These are phyloP conservation scores for Heliangelus exortis DNA, from an alignment of 2,797 vertebrate species.

Conservation along the genomic window DNA sequence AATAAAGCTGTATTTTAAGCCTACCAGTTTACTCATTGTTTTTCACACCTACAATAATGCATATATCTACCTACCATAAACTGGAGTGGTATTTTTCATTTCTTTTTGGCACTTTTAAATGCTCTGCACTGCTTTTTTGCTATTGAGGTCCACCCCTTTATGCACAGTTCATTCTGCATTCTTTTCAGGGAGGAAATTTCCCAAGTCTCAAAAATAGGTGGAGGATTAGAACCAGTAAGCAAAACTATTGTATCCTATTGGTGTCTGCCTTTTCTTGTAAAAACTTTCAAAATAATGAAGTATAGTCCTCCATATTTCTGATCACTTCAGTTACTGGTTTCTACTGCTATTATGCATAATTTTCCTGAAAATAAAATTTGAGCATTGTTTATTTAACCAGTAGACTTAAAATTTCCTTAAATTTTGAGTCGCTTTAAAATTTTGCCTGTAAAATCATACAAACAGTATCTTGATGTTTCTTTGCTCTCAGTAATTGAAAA, in stretches of 20 bases:
- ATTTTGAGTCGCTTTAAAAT: accelerated
- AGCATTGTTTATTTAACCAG: not conserved
- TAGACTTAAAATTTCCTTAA: not conserved
- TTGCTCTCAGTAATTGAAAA: not conserved
- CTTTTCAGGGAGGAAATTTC: not conserved
- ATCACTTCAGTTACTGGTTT: not conserved
- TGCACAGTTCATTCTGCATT: not conserved
- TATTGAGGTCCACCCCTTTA: not conserved
- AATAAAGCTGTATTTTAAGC: not conserved
- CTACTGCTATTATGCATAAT: not conserved
- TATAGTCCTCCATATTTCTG: not conserved
- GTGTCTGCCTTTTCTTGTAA: not conserved
- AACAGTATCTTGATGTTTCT: not conserved
- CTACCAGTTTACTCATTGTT: accelerated
- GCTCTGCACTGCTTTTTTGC: not conserved
- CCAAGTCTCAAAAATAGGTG: not conserved
- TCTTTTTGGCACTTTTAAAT: not conserved
- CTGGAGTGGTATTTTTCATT: not conserved
- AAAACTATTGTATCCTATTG: not conserved
- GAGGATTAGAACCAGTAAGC: not conserved
- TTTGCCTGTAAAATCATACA: not conserved
- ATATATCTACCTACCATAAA: not conserved
- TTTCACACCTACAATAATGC: not conserved
- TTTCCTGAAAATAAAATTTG: not conserved
- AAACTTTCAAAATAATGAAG: not conserved